phyloP scores from a whole-genome alignment of 2,797 vertebrate species.

The Pogoniulus pusillus region DNA sequence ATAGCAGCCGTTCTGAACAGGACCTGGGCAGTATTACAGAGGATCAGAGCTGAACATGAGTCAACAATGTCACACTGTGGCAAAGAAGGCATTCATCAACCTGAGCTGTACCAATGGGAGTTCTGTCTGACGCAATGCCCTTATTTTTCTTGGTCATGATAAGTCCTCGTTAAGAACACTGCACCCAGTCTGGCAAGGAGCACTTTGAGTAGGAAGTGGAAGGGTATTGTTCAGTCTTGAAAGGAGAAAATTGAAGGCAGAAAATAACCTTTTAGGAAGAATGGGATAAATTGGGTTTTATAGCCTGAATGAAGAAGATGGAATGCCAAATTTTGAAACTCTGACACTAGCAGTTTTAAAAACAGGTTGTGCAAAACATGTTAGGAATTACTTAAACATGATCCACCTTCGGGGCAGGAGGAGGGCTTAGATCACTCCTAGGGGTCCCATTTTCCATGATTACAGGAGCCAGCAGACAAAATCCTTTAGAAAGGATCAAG shows the following conservation, averaged over 20 bases:
- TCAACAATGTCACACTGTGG: background rate
- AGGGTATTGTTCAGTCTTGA: background rate
- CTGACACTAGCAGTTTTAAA: background rate
- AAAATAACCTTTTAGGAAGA: constrained; percentile 1
- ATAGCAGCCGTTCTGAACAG: constrained; percentile 19
- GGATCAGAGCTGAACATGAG: constrained; percentile 32
- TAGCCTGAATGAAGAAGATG: background rate
- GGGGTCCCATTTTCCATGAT: background rate
- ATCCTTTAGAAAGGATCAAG: background rate
- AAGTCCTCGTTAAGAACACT: background rate
- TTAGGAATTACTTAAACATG: background rate
- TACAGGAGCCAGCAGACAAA: background rate
- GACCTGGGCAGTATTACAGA: background rate
- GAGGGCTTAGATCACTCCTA: background rate
- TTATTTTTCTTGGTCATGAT: background rate
- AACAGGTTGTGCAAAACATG: background rate
- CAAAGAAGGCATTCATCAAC: background rate
- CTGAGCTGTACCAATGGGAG: background rate
- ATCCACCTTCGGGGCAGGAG: background rate
- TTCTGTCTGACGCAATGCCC: background rate
- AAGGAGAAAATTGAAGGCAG: background rate
- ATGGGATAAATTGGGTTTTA: background rate
- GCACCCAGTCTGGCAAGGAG: background rate
- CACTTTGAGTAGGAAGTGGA: background rate
- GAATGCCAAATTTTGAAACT: background rate